Conservation (phyloP, 1,140 invertebrate genomes). For the Drosophila miranda region DNA sequence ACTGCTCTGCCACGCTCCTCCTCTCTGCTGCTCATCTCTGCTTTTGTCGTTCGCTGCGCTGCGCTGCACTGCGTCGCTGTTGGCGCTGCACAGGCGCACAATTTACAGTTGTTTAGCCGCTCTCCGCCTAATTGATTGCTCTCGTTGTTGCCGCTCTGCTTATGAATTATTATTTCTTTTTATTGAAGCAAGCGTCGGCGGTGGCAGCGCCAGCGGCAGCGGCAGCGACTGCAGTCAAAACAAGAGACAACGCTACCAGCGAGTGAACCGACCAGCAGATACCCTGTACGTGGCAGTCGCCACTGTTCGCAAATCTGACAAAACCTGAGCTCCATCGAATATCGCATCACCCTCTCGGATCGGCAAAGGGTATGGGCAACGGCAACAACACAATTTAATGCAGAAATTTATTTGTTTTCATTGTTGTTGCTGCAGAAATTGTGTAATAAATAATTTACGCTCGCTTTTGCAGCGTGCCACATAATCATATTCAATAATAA, state of each 20-base stretch:
- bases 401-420: constrained; percentile 65
- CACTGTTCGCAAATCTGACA: no score
- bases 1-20: constrained; percentile 2
- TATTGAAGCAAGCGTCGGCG: constrained; percentile 62
- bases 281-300: no score
- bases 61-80: constrained; percentile 15
- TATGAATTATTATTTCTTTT: constrained; percentile 77
- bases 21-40: background rate
- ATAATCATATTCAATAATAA: constrained; percentile 80
- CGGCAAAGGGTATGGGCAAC: no score
- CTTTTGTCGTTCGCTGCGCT: constrained; percentile 1
- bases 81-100: constrained; percentile 59
- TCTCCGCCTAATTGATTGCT: constrained; percentile 62
- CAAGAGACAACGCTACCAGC: constrained; percentile 21
- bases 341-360: no score
- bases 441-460: constrained; percentile 79
- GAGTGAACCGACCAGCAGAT: no score
- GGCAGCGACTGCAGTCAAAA: constrained; percentile 45
- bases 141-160: constrained; percentile 38
- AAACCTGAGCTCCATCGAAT: no score
- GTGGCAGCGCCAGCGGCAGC: constrained; percentile 40
- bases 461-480: constrained; percentile 77
- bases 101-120: constrained; percentile 62
- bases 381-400: constrained; percentile 32
- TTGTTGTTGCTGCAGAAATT: constrained; percentile 57